Evolutionary conservation across 2,888 invertebrate genomes (phyloP), one percentile per base, ranked within the genome.

Genomic region (Rhagonycha lutea): DNA sequence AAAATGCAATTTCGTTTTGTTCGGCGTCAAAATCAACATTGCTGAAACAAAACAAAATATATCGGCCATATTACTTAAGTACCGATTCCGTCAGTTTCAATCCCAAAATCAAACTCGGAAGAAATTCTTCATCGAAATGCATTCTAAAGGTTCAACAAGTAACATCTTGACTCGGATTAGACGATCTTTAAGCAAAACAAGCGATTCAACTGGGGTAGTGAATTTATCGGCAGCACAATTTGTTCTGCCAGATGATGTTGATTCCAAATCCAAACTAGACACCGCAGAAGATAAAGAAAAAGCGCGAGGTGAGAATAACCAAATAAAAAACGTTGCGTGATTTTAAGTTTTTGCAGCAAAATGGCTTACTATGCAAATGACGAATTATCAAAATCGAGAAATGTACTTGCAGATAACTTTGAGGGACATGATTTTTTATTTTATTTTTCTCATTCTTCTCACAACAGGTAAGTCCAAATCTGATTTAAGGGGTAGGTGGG

Each of bases 361-460:
- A 78, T 86, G 86, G 86, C 76, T 85, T 9, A 87, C 87, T 3
- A 81, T 82, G 68, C 82, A 85, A 67, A 86, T 86, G 74, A 86
- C 86, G 0, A 84, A 84, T 75, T 81, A 81, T 10, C 78, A 84
- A 68, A 84, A 83, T 29, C 82, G 87, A 67, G 85, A 86, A 77
- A 81, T 83, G 68, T 80, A 86, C 7, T 77, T 87, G 26, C 77
- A 80, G 69, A 81, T 83, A 28, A 86, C 85, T 8, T 80, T 86
- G 14, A 80, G 80, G 32, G 87, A 87, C 78, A 83, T 83, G 4
- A 68, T 86, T 4, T 83, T 86, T 69, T 86, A 85, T 75, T 11
- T 80, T 10, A 78, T 85, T 61, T 87, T 86, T 70, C 73, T 85
- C 3, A 75, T 82, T 23, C 76, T 85, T 47, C 81, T 85, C 63